A percentile compares a stretch with the other conserved stretches of the same genome.
These are phyloP conservation scores for Aspidoscelis tigris DNA, from an alignment of 2,113 vertebrate genomes.

Conservation along the genomic window DNA sequence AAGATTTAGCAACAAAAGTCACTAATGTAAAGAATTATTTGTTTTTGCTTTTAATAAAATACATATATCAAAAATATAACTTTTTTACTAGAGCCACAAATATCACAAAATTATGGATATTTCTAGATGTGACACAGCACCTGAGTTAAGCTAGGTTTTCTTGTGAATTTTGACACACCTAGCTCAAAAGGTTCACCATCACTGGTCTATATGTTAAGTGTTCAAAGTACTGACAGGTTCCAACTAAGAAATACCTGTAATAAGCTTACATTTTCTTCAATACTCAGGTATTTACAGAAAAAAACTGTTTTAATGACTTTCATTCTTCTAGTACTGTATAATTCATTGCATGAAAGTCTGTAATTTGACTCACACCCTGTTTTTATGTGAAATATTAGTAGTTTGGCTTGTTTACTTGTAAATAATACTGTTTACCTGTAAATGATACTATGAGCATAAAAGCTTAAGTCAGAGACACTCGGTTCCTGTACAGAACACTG, in stretches of 20 bases:
- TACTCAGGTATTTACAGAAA: background rate
- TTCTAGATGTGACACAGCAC: too few species aligned
- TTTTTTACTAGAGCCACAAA: too few species aligned
- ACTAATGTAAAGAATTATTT: too few species aligned
- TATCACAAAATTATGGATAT: too few species aligned
- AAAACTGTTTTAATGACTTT: too few species aligned
- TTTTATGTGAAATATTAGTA: background rate
- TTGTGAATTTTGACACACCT: too few species aligned
- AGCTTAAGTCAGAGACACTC: background rate
- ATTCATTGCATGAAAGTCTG: background rate
- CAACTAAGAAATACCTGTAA: background rate
- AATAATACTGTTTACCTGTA: background rate
- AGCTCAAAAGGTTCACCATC: too few species aligned
- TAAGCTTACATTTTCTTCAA: background rate
- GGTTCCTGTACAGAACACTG: background rate
- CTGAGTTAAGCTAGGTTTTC: too few species aligned
- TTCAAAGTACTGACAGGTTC: background rate
- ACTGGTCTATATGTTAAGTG: background rate
- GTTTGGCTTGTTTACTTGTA: background rate
- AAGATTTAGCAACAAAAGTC: too few species aligned
- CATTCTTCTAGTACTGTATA: background rate
- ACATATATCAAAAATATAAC: too few species aligned
- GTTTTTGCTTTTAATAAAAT: too few species aligned
- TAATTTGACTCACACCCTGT: too few species aligned
- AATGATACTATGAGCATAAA: background rate